These are phyloP conservation scores for Ginglymostoma cirratum DNA, from an alignment of 2,113 vertebrate genomes.

Conservation along the genomic window DNA sequence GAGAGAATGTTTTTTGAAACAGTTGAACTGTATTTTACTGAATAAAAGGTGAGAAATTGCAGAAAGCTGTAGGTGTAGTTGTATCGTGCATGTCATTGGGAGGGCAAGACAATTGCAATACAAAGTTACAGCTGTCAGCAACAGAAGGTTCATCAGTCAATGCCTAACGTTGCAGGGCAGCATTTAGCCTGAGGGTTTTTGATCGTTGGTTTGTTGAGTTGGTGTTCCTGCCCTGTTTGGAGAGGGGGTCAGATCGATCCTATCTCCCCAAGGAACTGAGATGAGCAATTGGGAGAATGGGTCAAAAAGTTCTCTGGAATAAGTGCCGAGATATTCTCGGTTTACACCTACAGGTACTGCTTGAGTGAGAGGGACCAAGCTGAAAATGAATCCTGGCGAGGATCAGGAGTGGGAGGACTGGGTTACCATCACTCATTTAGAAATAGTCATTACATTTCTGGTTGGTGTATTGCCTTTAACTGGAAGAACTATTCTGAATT, in stretches of 20 bases:
- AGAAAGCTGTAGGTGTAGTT: not conserved
- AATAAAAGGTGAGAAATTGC: not conserved
- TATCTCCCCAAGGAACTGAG: not conserved
- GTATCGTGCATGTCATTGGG: not conserved
- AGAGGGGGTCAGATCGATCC: not conserved
- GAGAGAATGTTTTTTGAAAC: not conserved
- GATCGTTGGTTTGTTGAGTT: not conserved
- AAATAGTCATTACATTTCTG: not conserved
- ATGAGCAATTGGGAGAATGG: not conserved
- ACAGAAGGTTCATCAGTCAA: not conserved
- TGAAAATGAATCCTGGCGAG: not conserved
- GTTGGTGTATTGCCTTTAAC: not conserved
- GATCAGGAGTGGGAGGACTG: not conserved
- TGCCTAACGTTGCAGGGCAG: not conserved
- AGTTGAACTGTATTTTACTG: not conserved
- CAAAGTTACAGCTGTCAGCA: not conserved
- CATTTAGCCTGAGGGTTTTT: not conserved
- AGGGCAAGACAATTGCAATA: not conserved
- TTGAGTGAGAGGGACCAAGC: not conserved
- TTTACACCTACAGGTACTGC: not conserved
- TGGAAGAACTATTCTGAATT: not conserved
- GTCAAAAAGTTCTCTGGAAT: not conserved
- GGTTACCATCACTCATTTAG: not conserved
- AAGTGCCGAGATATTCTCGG: not conserved
- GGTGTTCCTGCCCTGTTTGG: not conserved